phyloP scores from a whole-genome alignment of 2,113 vertebrate genomes.

The Upupa epops region DNA sequence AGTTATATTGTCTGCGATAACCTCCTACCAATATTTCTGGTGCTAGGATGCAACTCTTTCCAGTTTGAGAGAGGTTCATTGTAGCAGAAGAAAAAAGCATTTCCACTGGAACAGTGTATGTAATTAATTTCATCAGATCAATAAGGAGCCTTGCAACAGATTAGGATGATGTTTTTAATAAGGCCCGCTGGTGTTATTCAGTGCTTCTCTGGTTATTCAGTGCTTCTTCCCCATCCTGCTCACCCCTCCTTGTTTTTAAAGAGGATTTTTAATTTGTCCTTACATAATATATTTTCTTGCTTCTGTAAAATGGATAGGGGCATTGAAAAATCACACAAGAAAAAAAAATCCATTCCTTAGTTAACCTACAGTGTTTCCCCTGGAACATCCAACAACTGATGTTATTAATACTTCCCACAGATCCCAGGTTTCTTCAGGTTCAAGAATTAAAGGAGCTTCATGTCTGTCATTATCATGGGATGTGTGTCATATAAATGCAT shows the following conservation, averaged over 20 bases:
- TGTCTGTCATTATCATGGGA: not conserved
- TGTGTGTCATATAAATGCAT: not conserved
- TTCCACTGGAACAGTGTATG: not conserved
- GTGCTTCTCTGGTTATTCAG: not conserved
- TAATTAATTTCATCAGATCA: not conserved
- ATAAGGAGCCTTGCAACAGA: not conserved
- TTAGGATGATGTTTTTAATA: conserved; percentile 5
- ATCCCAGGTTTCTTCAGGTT: not conserved
- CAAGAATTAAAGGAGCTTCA: not conserved
- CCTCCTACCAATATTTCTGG: not conserved
- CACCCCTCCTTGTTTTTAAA: not conserved
- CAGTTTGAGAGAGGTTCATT: not conserved
- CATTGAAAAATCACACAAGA: not conserved
- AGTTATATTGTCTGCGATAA: not conserved
- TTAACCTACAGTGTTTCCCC: not conserved
- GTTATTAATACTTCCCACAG: not conserved
- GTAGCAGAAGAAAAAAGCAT: not conserved
- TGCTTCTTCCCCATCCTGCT: too few species aligned
- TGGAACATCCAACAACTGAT: not conserved
- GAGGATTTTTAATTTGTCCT: not conserved
- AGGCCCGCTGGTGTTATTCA: not conserved
- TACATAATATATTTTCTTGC: not conserved
- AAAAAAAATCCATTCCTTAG: not conserved
- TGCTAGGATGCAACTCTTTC: not conserved
- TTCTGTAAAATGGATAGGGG: conserved; percentile 5